Conservation (phyloP, 2,113 vertebrate genomes). For the Trematomus loennbergii region DNA sequence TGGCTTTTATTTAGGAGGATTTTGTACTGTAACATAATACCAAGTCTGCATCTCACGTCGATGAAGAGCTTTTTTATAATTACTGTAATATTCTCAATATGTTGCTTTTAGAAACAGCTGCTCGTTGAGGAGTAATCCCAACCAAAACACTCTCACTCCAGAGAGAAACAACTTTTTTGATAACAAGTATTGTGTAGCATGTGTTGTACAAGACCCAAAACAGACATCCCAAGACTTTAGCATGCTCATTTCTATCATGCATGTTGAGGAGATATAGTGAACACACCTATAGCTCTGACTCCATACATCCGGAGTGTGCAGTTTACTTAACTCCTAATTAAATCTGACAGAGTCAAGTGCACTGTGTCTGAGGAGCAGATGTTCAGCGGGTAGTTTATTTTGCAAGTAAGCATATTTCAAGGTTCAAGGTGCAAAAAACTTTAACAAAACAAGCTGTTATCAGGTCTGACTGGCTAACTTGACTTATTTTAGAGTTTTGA, state of each 20-base stretch:
- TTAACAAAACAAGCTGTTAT: conserved; percentile 7
- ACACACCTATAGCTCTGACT: conserved; percentile 11
- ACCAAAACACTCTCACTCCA: conserved; percentile 3
- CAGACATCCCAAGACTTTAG: background rate
- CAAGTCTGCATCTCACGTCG: conserved; percentile 31
- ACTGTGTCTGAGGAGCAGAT: conserved; percentile 35
- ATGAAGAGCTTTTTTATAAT: conserved; percentile 43
- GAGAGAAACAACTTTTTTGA: background rate
- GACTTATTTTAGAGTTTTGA: conserved; percentile 73
- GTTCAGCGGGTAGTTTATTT: conserved; percentile 16
- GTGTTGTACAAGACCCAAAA: background rate
- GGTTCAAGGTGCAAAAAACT: conserved; percentile 18
- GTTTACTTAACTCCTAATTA: conserved; percentile 40
- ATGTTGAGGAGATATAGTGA: background rate
- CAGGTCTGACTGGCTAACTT: conserved; percentile 27
- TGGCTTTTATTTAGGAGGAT: conserved; percentile 44
- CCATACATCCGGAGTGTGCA: conserved; percentile 19
- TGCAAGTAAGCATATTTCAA: conserved; percentile 1
- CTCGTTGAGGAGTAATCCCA: conserved; percentile 17
- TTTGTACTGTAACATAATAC: conserved; percentile 30
- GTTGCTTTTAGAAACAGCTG: conserved; percentile 45
- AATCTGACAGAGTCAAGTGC: conserved; percentile 38
- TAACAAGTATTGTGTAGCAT: background rate
- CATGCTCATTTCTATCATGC: conserved; percentile 1
- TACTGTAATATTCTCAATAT: conserved; percentile 39